Evolutionary conservation across 2,888 invertebrate species (phyloP), one percentile per base, ranked within the genome.

Genomic region (Eubasilissa splendida): DNA sequence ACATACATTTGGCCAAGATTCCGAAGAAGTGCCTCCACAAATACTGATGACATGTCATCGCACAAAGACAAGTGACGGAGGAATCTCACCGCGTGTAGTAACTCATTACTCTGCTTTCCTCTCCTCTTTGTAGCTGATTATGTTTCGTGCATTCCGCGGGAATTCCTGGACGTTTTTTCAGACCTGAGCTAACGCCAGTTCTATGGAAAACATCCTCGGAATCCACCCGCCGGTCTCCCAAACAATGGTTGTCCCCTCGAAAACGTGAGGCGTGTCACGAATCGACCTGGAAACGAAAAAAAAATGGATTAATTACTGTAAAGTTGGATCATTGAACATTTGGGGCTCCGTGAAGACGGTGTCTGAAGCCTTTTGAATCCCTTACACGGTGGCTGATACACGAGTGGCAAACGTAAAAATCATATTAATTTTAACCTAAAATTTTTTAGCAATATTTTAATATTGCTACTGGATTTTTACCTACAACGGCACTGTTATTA

Each of bases 61-160:
- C 68, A 12, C 68, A 42, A 7, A 42, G 50, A 10, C 68, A 68
- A 68, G 42, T 50, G 9, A 12, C 0, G 14, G 63, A 63, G n/a
- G 71, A 56, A 73, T 54, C 71, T 12, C 14, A 31, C 71, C 71
- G 22, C 77, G 60, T 59, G 70, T 68, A 70, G 71, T 33, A 73
- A 33, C 71, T 76, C 82, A 82, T 82, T 80, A 82, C 74, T 63
- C 50, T 60, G 33, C 42, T 5, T 2, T 42, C 42, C 42, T 42
- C 58, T 77, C 56, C 63, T 73, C 79, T 79, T 81, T 83, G 83
- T 83, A 56, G 33, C 60, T 76, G 80, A 82, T 82, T 81, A 81
- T 56, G 76, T 77, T 79, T 81, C 83, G 83, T 81, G 80, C 80
- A 80, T 82, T 78, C 80, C 70, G 63, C 76, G 53, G 77, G 68